A percentile compares a stretch with the other conserved stretches of the same genome.
Evolutionary conservation across 2,113 vertebrate genomes (phyloP).

Genomic region (Morone saxatilis): DNA sequence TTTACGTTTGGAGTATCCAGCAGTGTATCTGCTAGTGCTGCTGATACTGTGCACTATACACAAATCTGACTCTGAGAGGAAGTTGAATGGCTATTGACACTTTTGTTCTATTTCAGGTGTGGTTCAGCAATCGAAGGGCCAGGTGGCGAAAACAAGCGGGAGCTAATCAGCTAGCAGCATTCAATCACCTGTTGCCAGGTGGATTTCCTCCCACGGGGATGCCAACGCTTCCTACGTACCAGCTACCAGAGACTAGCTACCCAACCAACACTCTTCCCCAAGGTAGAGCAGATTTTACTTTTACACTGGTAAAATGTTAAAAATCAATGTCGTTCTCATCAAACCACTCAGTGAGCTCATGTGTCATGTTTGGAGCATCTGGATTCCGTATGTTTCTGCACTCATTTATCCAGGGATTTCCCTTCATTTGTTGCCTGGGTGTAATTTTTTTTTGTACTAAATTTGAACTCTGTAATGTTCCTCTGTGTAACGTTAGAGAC

Average conservation of each 20-base stretch:
- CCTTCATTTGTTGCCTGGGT: too few relatives aligned
- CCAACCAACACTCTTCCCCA: conserved; percentile 89
- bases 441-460: too few relatives aligned
- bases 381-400: too few relatives aligned
- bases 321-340: too few relatives aligned
- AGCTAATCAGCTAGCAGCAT: conserved; percentile 95
- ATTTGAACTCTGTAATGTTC: too few relatives aligned
- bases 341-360: neutral
- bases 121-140: conserved; percentile 97
- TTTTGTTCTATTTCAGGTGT: conserved; percentile 85
- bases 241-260: conserved; percentile 94
- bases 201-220: conserved; percentile 94
- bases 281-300: conserved; percentile 81
- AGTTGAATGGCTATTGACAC: neutral
- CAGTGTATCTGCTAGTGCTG: neutral
- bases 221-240: conserved; percentile 93
- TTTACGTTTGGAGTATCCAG: neutral
- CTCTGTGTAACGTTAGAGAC: too few relatives aligned
- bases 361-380: too few relatives aligned
- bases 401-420: too few relatives aligned
- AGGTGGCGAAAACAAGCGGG: conserved; percentile 98
- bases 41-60: neutral
- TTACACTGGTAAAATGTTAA: neutral
- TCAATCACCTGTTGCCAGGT: conserved; percentile 95
- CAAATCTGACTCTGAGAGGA: neutral